Evolutionary conservation across 2,113 vertebrate species (phyloP), one percentile per base, ranked within the genome.

Genomic region (Egretta garzetta): DNA sequence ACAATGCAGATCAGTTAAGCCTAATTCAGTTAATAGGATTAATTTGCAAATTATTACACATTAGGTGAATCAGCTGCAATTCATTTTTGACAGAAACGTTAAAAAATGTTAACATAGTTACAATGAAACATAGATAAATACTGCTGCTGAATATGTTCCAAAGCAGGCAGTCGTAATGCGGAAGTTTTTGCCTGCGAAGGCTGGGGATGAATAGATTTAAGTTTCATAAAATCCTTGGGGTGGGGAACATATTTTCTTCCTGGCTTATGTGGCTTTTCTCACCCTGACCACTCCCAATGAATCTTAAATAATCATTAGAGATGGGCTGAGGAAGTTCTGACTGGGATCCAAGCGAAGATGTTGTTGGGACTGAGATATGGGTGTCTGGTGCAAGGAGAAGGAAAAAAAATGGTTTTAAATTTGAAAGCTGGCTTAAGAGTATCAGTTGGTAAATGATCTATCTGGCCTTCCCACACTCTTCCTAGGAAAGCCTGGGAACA

Each of bases 21-120:
- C 80, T 91, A 95, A 89, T 92, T 80, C 16, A 22, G 45, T 94
- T 97, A 97, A 93, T 56, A 79, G 73, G 93, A 95, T 96, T 95
- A 96, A 96, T 97, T 92, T 93, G 70, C 80, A 96, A 95, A 95
- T 95, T 80, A 89, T 64, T 68, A 86, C 82, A 88, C 91, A 72
- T 94, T 95, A 94, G 70, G 49, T 90, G 83, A 96, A 96, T 86
- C 80, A 92, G 39, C n/a, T 93, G 68, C 93, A 88, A 79, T 91
- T 94, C 6, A 74, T 75, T 96, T 82, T 86, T 96, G 90, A 97
- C 70, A 62, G 80, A 87, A 90, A 68, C 28, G 43, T 86, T 88
- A 60, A 90, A 91, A 96, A 96, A 86, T 86, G 95, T 41, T 85
- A 5, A 89, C 53, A 52, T 24, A 63, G 17, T 71, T 89, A 64